Base-by-base conservation (phyloP, 2,113 vertebrate genomes). In the Lophotis ruficrista region DNA sequence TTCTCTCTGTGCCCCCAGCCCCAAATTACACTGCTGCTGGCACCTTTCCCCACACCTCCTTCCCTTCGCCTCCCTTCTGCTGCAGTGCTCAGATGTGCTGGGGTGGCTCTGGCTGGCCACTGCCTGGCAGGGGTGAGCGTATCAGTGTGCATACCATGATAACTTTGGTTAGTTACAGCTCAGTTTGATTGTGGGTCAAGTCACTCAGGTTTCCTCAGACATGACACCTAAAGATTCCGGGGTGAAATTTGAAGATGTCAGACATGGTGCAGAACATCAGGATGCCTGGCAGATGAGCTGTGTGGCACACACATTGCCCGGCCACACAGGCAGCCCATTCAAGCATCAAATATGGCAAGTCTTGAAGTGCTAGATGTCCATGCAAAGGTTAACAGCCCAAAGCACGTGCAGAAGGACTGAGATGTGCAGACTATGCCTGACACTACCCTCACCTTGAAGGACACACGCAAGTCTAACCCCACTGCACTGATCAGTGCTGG, bases 121-220 rank as follows among this genome's bases (percentile, higher is more conserved):
- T 47, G 37, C 37, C 27, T 3, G 1, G 50, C 37, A 35, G 5
- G 2, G 1, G 7, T 31, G 14, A 87, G 3, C 2, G 0, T 24
- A 30, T 16, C 1, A 2, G 8, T 45, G 45, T 45, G 23, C 38
- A 37, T 47, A 60, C 15, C 5, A 0, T 2, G 4, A 30, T 18
- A 18, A 5, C 23, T 83, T 78, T 69, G 4, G 18, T 35, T 48
- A n/a, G 7, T 35, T 22, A 41, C 37, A 60, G 6, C 22, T 82
- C 22, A 12, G 10, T 48, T 37, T 72, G 9, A 27, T 27, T 48
- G 14, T 6, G 10, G 38, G 25, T 23, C n/a, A 90, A 43, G 37
- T 48, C 45, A 37, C 31, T 10, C 53, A 68, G 28, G 5, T 51
- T 83, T 75, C 30, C 54, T 69, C 28, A 33, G 43, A 35, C 1